These are phyloP conservation scores for Tinea semifulvella DNA, from an alignment of 2,888 invertebrate genomes.

Conservation along the genomic window DNA sequence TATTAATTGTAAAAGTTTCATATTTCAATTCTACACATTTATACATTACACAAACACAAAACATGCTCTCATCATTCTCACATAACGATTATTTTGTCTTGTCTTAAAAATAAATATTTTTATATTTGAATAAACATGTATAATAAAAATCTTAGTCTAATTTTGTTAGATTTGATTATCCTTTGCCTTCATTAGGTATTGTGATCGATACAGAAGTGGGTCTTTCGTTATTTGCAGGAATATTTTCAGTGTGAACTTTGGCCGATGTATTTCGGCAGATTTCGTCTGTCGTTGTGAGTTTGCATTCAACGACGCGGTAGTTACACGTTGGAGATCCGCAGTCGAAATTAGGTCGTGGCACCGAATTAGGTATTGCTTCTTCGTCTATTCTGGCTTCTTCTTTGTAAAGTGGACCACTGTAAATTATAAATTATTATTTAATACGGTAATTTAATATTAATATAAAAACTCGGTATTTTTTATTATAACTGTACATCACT, in stretches of 20 bases:
- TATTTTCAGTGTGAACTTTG: constrained; percentile 25
- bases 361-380: constrained; percentile 49
- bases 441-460: not conserved
- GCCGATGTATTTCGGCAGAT: constrained; percentile 33
- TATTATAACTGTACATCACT: not conserved
- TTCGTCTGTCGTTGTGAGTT: constrained; percentile 54
- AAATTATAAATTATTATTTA: constrained; percentile 18
- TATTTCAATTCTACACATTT: not conserved
- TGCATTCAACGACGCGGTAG: constrained; percentile 58
- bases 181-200: constrained; percentile 66
- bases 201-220: constrained; percentile 67
- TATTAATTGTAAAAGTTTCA: not conserved
- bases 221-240: constrained; percentile 21
- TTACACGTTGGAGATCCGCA: constrained; percentile 52
- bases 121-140: not conserved
- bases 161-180: constrained; percentile 29
- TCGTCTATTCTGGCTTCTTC: constrained; percentile 46
- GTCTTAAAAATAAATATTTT: not conserved
- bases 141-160: not conserved
- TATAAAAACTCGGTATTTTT: not conserved
- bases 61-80: not conserved
- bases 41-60: no score
- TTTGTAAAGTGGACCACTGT: constrained; percentile 56
- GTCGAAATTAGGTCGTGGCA: constrained; percentile 49
- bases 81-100: not conserved